Conservation (phyloP, 2,888 invertebrate genomes). For the Agrilus biguttatus region DNA sequence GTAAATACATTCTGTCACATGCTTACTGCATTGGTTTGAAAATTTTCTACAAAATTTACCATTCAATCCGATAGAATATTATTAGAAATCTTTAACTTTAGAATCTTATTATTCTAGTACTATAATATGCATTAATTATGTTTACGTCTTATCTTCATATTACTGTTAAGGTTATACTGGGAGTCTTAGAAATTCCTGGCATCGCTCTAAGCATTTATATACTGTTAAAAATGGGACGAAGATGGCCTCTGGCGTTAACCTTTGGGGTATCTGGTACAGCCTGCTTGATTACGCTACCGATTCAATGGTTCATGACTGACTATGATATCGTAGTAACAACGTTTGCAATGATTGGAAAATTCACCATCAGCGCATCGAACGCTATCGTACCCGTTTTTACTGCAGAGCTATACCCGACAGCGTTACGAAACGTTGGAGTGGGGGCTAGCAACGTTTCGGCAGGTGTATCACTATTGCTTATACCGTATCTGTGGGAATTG, state of each 20-base stretch:
- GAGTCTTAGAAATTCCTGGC: slow-evolving; percentile 65
- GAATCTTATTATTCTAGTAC: too few relatives aligned
- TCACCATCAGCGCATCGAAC: slow-evolving; percentile 63
- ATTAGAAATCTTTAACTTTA: too few relatives aligned
- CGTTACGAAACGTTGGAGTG: slow-evolving; percentile 63
- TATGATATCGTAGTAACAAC: slow-evolving; percentile 54
- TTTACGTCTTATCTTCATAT: background rate
- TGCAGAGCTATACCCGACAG: slow-evolving; percentile 68
- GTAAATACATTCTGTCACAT: too few relatives aligned
- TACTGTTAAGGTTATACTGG: slow-evolving; percentile 40
- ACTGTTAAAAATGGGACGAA: slow-evolving; percentile 57
- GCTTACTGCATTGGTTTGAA: too few relatives aligned
- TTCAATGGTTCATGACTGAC: slow-evolving; percentile 35
- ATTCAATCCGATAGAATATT: too few relatives aligned
- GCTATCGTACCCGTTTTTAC: slow-evolving; percentile 67
- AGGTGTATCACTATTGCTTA: slow-evolving; percentile 58
- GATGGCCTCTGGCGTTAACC: slow-evolving; percentile 55
- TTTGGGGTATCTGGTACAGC: slow-evolving; percentile 55
- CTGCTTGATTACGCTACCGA: slow-evolving; percentile 42
- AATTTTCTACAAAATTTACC: too few relatives aligned
- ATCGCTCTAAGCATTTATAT: slow-evolving; percentile 62
- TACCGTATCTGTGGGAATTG: slow-evolving; percentile 65
- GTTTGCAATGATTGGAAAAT: slow-evolving; percentile 68
- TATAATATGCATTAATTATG: too few relatives aligned
- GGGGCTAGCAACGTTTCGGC: slow-evolving; percentile 63